A percentile compares a stretch with the other conserved stretches of the same genome.
Conservation (phyloP, 2,113 vertebrate genomes). For the Corynorhinus townsendii region DNA sequence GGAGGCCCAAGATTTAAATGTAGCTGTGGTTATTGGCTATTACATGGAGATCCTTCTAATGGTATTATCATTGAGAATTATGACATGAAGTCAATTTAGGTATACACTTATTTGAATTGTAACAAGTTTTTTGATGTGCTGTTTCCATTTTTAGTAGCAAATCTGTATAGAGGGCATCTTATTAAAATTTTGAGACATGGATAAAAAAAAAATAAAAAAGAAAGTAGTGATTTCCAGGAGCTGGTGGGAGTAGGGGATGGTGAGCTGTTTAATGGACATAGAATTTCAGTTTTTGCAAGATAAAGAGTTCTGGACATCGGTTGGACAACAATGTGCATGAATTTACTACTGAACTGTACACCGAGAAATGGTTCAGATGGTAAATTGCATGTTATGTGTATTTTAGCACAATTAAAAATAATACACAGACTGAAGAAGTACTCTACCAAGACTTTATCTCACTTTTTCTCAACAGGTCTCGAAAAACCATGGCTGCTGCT, state of each 20-base stretch:
- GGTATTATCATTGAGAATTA: too few relatives aligned
- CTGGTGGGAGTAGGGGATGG: background rate
- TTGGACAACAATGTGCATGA: background rate
- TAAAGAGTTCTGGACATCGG: background rate
- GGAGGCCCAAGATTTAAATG: too few relatives aligned
- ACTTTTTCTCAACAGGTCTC: constrained; percentile 26
- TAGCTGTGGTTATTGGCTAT: too few relatives aligned
- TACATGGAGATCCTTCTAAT: too few relatives aligned
- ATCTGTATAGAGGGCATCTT: too few relatives aligned
- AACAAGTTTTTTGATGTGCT: too few relatives aligned
- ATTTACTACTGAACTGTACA: background rate
- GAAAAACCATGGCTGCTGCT: constrained; percentile 79
- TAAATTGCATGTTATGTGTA: background rate
- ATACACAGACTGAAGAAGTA: background rate
- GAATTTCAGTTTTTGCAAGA: background rate
- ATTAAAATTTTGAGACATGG: too few relatives aligned
- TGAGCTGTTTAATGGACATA: background rate
- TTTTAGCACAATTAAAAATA: background rate
- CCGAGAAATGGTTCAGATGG: background rate
- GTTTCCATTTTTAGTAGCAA: too few relatives aligned
- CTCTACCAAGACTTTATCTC: background rate
- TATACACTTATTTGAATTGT: too few relatives aligned
- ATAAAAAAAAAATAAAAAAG: too few relatives aligned
- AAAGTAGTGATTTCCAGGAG: background rate
- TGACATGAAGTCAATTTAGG: too few relatives aligned